Conservation (phyloP, 1,140 invertebrate genomes). For the Galendromus occidentalis region DNA sequence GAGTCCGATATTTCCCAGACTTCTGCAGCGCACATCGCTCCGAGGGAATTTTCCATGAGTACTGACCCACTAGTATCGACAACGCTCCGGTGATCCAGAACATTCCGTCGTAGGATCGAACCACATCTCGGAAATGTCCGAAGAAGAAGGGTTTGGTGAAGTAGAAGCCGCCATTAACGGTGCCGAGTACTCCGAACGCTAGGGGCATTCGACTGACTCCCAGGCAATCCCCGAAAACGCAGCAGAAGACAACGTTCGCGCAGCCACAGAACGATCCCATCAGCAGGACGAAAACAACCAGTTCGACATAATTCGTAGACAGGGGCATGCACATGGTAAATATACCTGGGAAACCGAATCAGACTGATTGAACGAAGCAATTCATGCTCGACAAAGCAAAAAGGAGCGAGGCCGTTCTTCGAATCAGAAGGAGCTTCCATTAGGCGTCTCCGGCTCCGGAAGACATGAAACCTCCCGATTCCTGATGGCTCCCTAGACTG, state of each 20-base stretch:
- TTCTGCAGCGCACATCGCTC: too few species aligned
- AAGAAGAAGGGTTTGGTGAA: constrained; percentile 6
- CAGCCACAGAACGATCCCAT: constrained; percentile 1
- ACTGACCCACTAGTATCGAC: background rate
- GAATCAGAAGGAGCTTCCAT: too few species aligned
- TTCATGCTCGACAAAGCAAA: too few species aligned
- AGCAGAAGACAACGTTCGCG: background rate
- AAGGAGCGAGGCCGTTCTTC: too few species aligned
- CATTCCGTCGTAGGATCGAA: background rate
- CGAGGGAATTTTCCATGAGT: background rate
- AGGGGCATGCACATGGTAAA: background rate
- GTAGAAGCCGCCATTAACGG: background rate
- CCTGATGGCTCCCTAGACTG: too few species aligned
- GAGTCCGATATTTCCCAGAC: too few species aligned
- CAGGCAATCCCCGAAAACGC: background rate
- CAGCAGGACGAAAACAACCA: background rate
- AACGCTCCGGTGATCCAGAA: background rate
- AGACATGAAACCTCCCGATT: too few species aligned
- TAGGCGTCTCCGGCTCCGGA: too few species aligned
- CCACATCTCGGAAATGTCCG: background rate
- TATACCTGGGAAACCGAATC: background rate
- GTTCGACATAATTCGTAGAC: background rate
- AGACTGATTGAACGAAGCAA: too few species aligned
- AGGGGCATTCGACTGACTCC: background rate
- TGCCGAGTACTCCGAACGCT: background rate